Base-by-base conservation (phyloP, 2,888 invertebrate species). In the Polydrusus pterygomalis region DNA sequence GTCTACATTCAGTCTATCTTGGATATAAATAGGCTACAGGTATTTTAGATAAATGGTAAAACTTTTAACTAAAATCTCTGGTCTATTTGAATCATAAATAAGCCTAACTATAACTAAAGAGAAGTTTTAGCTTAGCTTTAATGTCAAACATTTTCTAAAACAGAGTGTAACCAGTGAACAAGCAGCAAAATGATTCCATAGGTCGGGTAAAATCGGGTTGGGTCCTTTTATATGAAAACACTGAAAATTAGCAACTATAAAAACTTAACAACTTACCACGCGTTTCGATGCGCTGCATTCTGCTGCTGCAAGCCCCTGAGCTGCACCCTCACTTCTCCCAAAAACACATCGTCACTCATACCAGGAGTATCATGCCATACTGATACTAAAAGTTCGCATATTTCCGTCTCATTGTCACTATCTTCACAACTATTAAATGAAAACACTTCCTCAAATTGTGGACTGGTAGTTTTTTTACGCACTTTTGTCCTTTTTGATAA, bases 391-490 rank as follows among this genome's bases (percentile, higher is more conserved):
- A 95, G 91, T 87, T 95, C 95, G 84, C 92, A 93, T 81, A 95
- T 93, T 87, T 95, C 94, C 75, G 93, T 92, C 75, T 91, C 91
- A 79, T 90, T 90, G 47, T 81, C 82, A 75, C 80, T 80, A 38
- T 87, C 87, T 70, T 83, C 85, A 85, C 90, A 91, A 87, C 91
- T 91, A 75, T 79, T 79, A 86, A 97, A 97, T 85, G 92, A 91
- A 88, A 97, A 95, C 79, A 93, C 92, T 89, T 97, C 97, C 85
- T 96, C 95, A 87, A 95, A 97, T 85, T 94, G 93, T 13, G 97
- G 97, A 86, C 94, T 94, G 79, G 94, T 93, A 68, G 96, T 97
- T 90, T 97, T 97, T 90, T 96, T 97, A 87, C 93, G 93, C 78
- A 94, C 93, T 88, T 95, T 95, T 43, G 97, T 96, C 85, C 95